phyloP scores from a whole-genome alignment of 2,113 vertebrate genomes.

The Potamarius usumacintae region DNA sequence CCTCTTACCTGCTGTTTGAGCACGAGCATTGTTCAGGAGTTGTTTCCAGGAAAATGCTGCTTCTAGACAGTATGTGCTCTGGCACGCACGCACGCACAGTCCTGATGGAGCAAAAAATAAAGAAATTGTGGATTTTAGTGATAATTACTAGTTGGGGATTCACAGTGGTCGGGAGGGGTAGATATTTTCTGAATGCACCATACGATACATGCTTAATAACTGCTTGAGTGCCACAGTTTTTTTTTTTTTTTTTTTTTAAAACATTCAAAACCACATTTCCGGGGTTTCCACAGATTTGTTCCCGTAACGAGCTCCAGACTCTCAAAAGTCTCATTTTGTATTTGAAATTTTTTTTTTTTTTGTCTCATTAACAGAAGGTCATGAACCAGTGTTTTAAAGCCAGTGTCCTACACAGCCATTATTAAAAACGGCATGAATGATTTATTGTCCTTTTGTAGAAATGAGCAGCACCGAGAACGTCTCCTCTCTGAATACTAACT shows the following conservation, averaged over 20 bases:
- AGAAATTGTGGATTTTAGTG: background rate
- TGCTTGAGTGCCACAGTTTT: background rate
- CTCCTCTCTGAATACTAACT: conserved; percentile 70
- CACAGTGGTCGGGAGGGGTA: background rate
- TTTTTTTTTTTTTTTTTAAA: background rate
- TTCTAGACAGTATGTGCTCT: background rate
- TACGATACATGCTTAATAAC: background rate
- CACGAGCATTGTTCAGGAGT: background rate
- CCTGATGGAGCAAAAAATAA: background rate
- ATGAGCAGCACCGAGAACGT: conserved; percentile 32
- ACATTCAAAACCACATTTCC: background rate
- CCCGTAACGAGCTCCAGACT: background rate
- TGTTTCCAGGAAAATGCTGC: background rate
- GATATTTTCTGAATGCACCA: background rate
- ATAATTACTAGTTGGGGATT: background rate
- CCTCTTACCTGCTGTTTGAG: background rate
- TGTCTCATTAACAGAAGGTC: background rate
- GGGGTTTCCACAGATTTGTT: background rate
- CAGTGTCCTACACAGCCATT: background rate
- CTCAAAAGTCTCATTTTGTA: background rate
- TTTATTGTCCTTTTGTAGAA: conserved; percentile 21
- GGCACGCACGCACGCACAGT: background rate
- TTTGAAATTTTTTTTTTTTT: background rate
- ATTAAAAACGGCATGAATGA: conserved; percentile 25
- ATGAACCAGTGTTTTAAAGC: background rate